Base-by-base conservation (phyloP, 2,888 invertebrate genomes). In the Troglohyphantes excavatus region DNA sequence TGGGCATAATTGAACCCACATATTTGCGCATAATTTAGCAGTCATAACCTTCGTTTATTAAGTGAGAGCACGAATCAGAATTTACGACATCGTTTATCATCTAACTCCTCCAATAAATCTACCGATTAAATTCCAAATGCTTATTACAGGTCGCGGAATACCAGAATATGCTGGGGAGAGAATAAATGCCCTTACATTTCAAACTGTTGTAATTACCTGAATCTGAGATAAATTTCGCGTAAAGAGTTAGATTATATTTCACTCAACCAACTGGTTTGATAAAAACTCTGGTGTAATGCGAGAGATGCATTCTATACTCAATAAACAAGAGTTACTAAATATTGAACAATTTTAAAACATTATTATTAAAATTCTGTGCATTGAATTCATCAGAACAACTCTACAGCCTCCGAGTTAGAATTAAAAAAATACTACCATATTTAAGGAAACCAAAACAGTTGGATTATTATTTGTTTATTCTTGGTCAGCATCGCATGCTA, bases 51-150 rank as follows among this genome's bases (percentile, higher is more conserved):
- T 33, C 78, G 26, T 63, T 78, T 78, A 21, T 63, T 65, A 65
- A 65, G 26, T 78, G 39, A 63, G 65, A 53, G 61, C 33, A 78
- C 63, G 65, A 78, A 78, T 63, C 78, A 23, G 63, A 78, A 78
- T 78, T 78, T 65, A 78, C 33, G 33, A 39, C 39, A 33, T 65
- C 65, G 43, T 78, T 78, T 61, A 65, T 78, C 65, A 78, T 61
- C 11, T n/a, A 65, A 43, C 39, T 78, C 39, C 23, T 65, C n/a
- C 27, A 78, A 65, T 78, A 78, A 78, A 78, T 78, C 43, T 65
- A 78, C 43, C 21, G 65, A 78, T 78, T 78, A 78, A 78, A 78
- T 78, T 63, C 46, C 13, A 23, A 26, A 27, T 13, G 46, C 72
- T 72, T 46, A 21, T 72, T 72, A 46, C 46, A 21, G 23, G 63